Evolutionary conservation across 2,113 vertebrate species (phyloP), one percentile per base, ranked within the genome.

Genomic region (Oxyura jamaicensis): DNA sequence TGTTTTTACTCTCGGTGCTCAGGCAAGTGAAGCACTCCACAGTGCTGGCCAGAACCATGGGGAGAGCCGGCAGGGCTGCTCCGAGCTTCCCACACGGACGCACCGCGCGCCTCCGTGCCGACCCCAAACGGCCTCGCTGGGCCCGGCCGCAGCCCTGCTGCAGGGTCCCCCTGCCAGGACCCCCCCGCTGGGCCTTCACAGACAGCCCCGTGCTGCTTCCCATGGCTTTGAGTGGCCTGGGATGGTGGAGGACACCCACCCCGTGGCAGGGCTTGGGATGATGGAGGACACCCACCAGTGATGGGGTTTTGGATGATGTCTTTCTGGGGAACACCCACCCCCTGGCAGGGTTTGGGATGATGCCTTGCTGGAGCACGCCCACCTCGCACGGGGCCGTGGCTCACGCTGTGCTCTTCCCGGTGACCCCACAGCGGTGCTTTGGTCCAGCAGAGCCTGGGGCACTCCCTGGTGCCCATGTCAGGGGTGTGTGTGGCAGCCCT

Each of bases 21-120:
- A 97, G 77, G 93, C 91, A 60, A 97, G 95, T 97, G 94, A 83
- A 96, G 91, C 93, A 67, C 96, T 96, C n/a, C 17, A 41, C 76
- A 85, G 94, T 0, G 1, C 91, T 22, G 91, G 95, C 95, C 90
- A 97, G 96, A 88, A 82, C 62, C 95, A 86, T 95, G 96, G 91
- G 87, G 96, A 88, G 95, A 96, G 88, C 94, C 5, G 5, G 92
- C 87, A 53, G 90, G 75, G 88, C 91, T 86, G 77, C 77, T 95
- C 91, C 79, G 88, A 41, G 79, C 96, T 95, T 97, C 96, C 94
- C 95, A 94, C 96, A 3, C 83, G 4, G 56, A 10, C 33, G 60
- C 18, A 3, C 69, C 23, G 1, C 46, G 6, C 82, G 65, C 71
- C 74, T 95, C 79, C 73, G 74, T 3, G 3, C 88, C 63, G 83